phyloP scores from a whole-genome alignment of 2,113 vertebrate genomes.

The Acanthisitta chloris region DNA sequence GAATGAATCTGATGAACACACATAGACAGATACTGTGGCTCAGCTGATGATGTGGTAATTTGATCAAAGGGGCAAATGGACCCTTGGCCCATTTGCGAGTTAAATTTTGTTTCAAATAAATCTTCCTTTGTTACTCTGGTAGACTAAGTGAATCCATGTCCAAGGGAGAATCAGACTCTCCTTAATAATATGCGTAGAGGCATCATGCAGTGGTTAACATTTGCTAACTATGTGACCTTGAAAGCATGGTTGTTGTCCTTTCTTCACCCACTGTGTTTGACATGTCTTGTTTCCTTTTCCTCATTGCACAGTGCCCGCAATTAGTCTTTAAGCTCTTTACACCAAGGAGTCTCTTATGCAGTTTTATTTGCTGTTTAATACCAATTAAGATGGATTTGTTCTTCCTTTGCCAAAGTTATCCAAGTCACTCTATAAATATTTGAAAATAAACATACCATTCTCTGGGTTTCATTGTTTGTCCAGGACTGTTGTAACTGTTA shows the following conservation, averaged over 20 bases:
- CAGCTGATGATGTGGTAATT: neutral
- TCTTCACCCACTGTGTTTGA: neutral
- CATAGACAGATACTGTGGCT: neutral
- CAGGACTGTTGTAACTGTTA: neutral
- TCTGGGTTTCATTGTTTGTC: neutral
- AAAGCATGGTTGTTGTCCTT: neutral
- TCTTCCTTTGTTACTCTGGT: neutral
- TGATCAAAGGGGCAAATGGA: neutral
- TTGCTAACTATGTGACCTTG: neutral
- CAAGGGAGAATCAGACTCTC: neutral
- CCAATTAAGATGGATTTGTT: constrained; percentile 15
- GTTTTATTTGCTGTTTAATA: constrained; percentile 15
- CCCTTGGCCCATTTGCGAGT: neutral
- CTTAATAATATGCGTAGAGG: neutral
- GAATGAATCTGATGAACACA: neutral
- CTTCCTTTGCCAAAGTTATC: constrained; percentile 13
- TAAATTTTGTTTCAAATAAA: neutral
- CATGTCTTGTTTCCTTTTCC: neutral
- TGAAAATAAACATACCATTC: constrained; percentile 6
- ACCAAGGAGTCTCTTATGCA: neutral
- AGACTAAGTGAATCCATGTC: neutral
- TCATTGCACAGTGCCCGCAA: neutral
- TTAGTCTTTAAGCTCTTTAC: constrained; percentile 8
- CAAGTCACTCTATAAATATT: constrained; percentile 7
- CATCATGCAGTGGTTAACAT: neutral